Percentiles rank a stretch among this genome's conserved stretches.
Conservation (phyloP, 2,797 vertebrate species). For the Lithobates sylvaticus region DNA sequence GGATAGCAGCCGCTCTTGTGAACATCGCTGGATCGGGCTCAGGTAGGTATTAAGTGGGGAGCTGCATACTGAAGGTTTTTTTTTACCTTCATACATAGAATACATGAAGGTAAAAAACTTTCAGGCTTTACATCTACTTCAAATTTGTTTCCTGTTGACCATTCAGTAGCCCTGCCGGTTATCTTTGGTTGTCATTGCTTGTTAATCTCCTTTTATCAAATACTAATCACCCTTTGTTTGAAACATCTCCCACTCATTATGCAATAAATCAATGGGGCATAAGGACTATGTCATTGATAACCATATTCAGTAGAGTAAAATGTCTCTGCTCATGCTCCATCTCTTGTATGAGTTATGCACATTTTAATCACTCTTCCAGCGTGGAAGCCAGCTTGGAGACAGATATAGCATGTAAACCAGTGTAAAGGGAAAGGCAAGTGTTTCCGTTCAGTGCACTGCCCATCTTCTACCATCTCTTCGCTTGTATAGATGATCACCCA, state of each 20-base stretch:
- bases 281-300: slow-evolving; percentile 10
- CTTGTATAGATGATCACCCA: slow-evolving; percentile 23
- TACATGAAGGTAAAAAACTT: too few relatives aligned
- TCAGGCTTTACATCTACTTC: too few relatives aligned
- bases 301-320: slow-evolving; percentile 8
- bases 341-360: slow-evolving; percentile 13
- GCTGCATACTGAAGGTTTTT: too few relatives aligned
- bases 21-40: too few relatives aligned
- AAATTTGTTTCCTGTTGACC: not conserved
- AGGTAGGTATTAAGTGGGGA: too few relatives aligned
- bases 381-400: not conserved
- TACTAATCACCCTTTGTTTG: not conserved
- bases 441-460: slow-evolving; percentile 2
- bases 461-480: not conserved
- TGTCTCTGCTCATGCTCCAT: not conserved
- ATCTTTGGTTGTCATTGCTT: slow-evolving; percentile 2
- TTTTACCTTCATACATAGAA: too few relatives aligned
- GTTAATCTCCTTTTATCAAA: not conserved
- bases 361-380: slow-evolving; percentile 21
- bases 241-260: not conserved
- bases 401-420: slow-evolving; percentile 4
- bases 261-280: slow-evolving; percentile 29
- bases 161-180: not conserved
- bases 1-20: too few relatives aligned
- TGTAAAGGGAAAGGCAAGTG: not conserved